Evolutionary conservation across 2,113 vertebrate genomes (phyloP), one percentile per base, ranked within the genome.

Genomic region (Carlito syrichta): DNA sequence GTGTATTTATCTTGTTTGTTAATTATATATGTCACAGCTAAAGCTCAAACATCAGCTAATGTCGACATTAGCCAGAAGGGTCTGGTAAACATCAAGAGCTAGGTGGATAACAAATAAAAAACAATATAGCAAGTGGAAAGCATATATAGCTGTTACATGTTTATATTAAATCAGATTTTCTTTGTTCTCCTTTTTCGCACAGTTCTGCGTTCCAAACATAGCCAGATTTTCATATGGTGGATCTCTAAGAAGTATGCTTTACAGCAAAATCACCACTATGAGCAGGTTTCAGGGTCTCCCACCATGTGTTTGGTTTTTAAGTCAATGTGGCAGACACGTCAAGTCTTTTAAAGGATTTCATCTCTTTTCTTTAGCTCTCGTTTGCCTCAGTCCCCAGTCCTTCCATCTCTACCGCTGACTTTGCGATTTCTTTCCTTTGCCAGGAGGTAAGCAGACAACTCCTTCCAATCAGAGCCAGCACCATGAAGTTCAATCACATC

Each of bases 1-100:
- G 1, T 96, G 6, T 96, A 96, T 97, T 97, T 97, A 97, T 97
- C 95, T 94, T 79, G 89, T 97, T 97, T 97, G 96, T 94, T 98
- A 97, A 97, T 97, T 97, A 95, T 56, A 68, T 89, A 93, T 96
- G 97, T 97, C 97, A 94, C 91, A 94, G 96, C 94, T 97, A 52
- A 91, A 91, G 95, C 95, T 89, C 91, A 96, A 94, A 95, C 89
- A 94, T 93, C 77, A 60, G 85, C 86, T 83, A 66, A 81, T 91
- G 95, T 95, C 14, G 56, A 96, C 93, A 89, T 96, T 86, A 95
- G 91, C 94, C 95, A 97, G 97, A 94, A 94, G 84, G 62, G 76
- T 82, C 97, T 96, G 93, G 91, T 63, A 94, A 91, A 69, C 69
- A 89, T 96, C 94, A 89, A 84, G 90, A 87, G 60, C 1, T 45